Conservation (phyloP, 2,797 vertebrate species). For the Denticeps clupeoides region DNA sequence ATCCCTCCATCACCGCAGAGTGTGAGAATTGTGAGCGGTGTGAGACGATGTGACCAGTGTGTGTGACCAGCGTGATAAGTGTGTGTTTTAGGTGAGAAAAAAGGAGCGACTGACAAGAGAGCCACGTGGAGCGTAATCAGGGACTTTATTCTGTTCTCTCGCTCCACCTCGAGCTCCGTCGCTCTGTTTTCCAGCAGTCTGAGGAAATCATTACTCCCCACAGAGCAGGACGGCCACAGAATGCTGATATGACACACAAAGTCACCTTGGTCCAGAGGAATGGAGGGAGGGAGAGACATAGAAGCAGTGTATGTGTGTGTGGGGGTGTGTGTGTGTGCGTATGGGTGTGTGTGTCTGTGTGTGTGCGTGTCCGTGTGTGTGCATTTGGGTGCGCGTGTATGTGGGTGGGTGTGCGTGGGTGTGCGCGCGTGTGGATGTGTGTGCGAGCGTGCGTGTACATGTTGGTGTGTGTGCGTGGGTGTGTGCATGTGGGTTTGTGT, state of each 20-base stretch:
- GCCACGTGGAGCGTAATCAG: too few relatives aligned
- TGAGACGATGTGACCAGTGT: too few relatives aligned
- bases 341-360: conserved; percentile 4
- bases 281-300: not conserved
- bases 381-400: conserved; percentile 14
- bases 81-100: too few relatives aligned
- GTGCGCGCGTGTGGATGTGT: conserved; percentile 6
- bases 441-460: not conserved
- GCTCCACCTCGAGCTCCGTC: too few relatives aligned
- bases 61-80: too few relatives aligned
- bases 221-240: conserved; percentile 58
- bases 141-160: too few relatives aligned
- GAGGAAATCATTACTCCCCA: conserved; percentile 82
- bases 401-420: not conserved
- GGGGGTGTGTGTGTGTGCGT: conserved; percentile 7
- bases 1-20: too few relatives aligned
- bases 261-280: conserved; percentile 59
- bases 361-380: conserved; percentile 15
- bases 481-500: conserved; percentile 25
- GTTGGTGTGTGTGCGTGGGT: not conserved
- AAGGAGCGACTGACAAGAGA: too few relatives aligned
- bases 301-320: not conserved
- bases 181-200: too few relatives aligned
- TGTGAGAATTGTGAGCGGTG: too few relatives aligned
- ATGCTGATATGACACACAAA: conserved; percentile 62